Evolutionary conservation across 1,140 invertebrate genomes (phyloP), one percentile per base, ranked within the genome.

Genomic region (Lordiphosa mommai): DNA sequence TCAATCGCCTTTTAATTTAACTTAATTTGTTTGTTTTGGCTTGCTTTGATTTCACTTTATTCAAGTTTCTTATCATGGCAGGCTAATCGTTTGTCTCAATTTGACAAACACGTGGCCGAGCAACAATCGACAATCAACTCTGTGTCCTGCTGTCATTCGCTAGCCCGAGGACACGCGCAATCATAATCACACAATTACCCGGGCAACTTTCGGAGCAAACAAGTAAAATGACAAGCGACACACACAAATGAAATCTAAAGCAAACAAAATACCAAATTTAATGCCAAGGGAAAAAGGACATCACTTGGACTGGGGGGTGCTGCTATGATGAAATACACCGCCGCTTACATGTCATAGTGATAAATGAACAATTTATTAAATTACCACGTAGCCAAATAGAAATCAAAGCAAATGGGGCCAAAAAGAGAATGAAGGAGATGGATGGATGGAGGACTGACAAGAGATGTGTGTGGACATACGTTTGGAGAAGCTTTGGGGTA

Each of bases 291-390:
- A 17, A 47, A 37, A 20, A 17, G 2, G 10, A 2, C 7, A 29
- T 29, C 47, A 4, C 23, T 27, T 32, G 32, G 46, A 33, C 20
- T 14, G 10, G 8, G 55, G 14, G 17, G 13, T 12, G 27, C 6
- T 12, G 7, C 4, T 33, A 2, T 65, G 52, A 66, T 63, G 58
- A 55, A 60, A 60, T 41, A 20, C 23, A 27, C 49, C 52, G 30
- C 49, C 52, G 50, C 72, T 61, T 72, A 61, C 72, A 74, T 76
- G 72, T 76, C 51, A 61, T 23, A 13, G 72, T 76, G 72, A 76
- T 66, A 76, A 76, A 76, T 76, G 72, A 60, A 77, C 72, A 76
- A 66, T 77, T 76, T 76, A 76, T 76, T 76, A 71, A 76, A 76
- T 76, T 73, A 71, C 65, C 66, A 53, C 51, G 48, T 57, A 71